Evolutionary conservation across 2,888 invertebrate genomes (phyloP).

Genomic region (Balanococcus diminutus): DNA sequence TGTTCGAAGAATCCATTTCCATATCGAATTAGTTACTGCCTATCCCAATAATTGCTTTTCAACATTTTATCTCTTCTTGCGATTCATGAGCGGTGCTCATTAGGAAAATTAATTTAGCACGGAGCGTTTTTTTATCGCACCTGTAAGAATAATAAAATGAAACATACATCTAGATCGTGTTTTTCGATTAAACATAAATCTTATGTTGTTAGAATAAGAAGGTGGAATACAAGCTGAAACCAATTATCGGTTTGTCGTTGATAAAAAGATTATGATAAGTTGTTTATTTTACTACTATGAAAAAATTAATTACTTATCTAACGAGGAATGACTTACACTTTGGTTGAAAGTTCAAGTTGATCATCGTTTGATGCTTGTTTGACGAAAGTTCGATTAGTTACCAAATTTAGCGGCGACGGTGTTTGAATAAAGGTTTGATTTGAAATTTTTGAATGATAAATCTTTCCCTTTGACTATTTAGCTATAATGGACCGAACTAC

Average conservation of each 20-base stretch:
- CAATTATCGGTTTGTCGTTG: neutral
- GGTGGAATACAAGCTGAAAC: neutral
- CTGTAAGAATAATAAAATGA: neutral
- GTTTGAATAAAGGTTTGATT: too few species aligned
- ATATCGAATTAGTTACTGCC: too few species aligned
- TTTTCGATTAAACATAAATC: neutral
- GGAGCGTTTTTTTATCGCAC: neutral
- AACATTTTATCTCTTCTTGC: neutral
- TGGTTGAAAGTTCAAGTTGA: neutral
- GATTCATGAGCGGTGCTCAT: neutral
- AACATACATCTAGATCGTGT: neutral
- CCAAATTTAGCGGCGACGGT: too few species aligned
- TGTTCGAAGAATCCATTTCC: neutral
- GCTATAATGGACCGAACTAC: too few species aligned
- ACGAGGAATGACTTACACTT: neutral
- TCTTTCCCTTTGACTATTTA: too few species aligned
- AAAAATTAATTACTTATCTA: too few species aligned
- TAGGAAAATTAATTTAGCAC: neutral
- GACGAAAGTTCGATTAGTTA: too few species aligned
- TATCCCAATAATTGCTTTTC: neutral
- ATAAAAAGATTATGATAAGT: neutral
- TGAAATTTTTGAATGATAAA: too few species aligned
- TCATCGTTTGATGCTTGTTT: too few species aligned
- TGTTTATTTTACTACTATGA: neutral
- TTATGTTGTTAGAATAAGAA: too few species aligned